Conservation (phyloP, 2,113 vertebrate species). For the Ceratotherium simum region DNA sequence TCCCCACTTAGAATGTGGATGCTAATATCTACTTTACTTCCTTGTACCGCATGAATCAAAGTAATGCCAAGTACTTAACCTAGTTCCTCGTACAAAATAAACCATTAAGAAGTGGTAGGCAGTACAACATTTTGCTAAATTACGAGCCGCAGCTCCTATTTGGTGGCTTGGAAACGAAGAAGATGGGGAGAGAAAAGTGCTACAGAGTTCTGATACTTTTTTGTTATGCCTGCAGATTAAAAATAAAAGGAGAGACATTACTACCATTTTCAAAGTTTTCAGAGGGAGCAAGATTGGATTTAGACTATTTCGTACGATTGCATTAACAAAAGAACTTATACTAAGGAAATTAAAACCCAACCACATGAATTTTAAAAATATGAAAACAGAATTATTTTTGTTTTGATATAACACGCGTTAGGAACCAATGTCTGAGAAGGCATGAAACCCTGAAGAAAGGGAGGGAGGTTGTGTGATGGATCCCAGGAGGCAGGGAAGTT, state of each 20-base stretch:
- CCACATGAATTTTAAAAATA: slow-evolving; percentile 34
- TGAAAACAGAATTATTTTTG: slow-evolving; percentile 13
- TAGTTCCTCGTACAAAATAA: background rate
- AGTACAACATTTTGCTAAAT: background rate
- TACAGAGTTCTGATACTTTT: background rate
- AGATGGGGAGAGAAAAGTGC: background rate
- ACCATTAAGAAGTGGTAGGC: background rate
- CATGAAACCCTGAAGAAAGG: slow-evolving; percentile 11
- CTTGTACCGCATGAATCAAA: background rate
- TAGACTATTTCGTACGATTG: background rate
- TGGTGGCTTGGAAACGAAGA: background rate
- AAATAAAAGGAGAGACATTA: background rate
- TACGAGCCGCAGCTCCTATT: background rate
- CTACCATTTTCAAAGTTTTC: background rate
- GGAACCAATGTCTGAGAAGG: background rate
- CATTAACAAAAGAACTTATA: background rate
- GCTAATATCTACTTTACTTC: background rate
- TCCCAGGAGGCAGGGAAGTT: background rate
- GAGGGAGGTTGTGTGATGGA: background rate
- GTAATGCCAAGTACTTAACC: background rate
- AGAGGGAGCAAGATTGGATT: background rate
- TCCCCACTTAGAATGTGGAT: background rate
- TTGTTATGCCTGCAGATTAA: background rate
- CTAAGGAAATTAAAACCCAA: slow-evolving; percentile 24
- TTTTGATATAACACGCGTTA: background rate